phyloP scores from a whole-genome alignment of 2,888 invertebrate species.

The Aphodius granarius region DNA sequence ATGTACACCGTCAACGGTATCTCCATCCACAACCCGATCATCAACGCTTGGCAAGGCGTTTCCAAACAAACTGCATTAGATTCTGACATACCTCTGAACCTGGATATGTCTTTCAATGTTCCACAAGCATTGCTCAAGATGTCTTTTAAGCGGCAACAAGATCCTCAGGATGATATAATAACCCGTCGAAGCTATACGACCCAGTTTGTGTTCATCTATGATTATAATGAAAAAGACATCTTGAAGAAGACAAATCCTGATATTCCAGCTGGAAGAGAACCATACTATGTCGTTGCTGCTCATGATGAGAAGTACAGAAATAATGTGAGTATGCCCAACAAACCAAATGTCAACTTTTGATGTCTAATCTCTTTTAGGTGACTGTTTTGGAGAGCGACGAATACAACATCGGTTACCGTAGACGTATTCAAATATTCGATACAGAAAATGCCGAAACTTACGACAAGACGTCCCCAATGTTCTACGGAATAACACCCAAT shows the following conservation, averaged over 20 bases:
- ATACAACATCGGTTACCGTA: conserved; percentile 14
- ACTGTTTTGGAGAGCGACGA: conserved; percentile 6
- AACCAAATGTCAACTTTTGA: not conserved
- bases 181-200: conserved; percentile 45
- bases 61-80: conserved; percentile 44
- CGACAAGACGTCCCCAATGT: not conserved
- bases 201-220: conserved; percentile 46
- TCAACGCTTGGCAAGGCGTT: conserved; percentile 52
- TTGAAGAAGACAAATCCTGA: conserved; percentile 45
- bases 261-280: conserved; percentile 35
- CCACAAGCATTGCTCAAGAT: conserved; percentile 44
- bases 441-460: conserved; percentile 17
- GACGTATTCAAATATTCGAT: conserved; percentile 8
- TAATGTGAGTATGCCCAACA: conserved; percentile 36
- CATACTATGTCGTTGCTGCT: conserved; percentile 41
- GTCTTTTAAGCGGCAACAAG: conserved; percentile 41
- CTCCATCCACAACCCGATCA: conserved; percentile 53
- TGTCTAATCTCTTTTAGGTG: not conserved
- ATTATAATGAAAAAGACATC: conserved; percentile 39
- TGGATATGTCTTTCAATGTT: conserved; percentile 41
- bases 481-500: not conserved
- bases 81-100: conserved; percentile 41
- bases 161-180: conserved; percentile 36
- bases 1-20: conserved; percentile 46
- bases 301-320: conserved; percentile 39